These are phyloP conservation scores for Micoletzkya japonica DNA, from an alignment of 2,888 invertebrate species.

Conservation along the genomic window DNA sequence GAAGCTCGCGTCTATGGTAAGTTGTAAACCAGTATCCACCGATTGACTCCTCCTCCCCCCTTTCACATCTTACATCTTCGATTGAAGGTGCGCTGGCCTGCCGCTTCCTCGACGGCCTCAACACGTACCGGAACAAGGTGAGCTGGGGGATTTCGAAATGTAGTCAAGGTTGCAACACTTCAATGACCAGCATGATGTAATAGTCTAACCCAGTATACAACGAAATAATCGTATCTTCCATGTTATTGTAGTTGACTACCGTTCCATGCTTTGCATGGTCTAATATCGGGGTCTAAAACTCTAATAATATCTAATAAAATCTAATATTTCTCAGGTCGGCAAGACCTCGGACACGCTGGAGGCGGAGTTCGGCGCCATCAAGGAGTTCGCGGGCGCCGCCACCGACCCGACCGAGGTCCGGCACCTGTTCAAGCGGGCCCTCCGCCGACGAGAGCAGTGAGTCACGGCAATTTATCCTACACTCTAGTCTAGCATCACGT, in stretches of 20 bases:
- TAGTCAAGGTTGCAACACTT: too few relatives aligned
- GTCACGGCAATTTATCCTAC: background rate
- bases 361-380: background rate
- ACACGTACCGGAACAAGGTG: constrained; percentile 40
- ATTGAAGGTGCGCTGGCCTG: constrained; percentile 60
- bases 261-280: background rate
- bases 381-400: constrained; percentile 20
- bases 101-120: constrained; percentile 59
- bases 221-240: background rate
- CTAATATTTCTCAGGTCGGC: constrained; percentile 8
- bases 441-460: constrained; percentile 11
- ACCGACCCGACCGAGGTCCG: background rate
- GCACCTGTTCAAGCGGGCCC: constrained; percentile 1
- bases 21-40: background rate
- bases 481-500: too few relatives aligned
- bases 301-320: background rate
- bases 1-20: constrained; percentile 46
- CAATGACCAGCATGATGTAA: too few relatives aligned
- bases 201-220: too few relatives aligned
- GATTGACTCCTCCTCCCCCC: background rate
- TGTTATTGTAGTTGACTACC: background rate
- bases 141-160: too few relatives aligned
- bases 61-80: background rate
- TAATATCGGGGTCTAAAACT: background rate
- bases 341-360: constrained; percentile 7